A percentile compares a stretch with the other conserved stretches of the same genome.
phyloP scores from a whole-genome alignment of 2,113 vertebrate species.

The Romanogobio albipinnatus region DNA sequence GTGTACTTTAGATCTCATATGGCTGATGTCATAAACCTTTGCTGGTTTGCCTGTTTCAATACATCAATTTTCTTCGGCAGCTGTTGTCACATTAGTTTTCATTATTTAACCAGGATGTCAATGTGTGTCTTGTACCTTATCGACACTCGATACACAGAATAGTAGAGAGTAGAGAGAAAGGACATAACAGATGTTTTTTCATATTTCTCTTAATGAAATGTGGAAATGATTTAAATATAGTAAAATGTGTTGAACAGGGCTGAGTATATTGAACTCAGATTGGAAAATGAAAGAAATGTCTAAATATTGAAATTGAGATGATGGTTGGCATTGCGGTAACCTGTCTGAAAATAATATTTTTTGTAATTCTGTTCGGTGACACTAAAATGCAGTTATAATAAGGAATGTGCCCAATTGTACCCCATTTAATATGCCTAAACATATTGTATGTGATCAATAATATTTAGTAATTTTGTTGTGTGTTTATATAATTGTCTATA shows the following conservation, averaged over 20 bases:
- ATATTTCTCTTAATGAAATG: background rate
- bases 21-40: constrained; percentile 3
- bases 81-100: background rate
- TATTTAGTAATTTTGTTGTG: too few species aligned
- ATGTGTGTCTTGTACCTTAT: background rate
- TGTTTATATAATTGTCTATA: too few species aligned
- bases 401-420: background rate
- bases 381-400: too few species aligned
- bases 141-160: background rate
- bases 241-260: background rate
- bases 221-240: constrained; percentile 14
- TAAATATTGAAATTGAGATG: too few species aligned
- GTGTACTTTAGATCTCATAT: constrained; percentile 13
- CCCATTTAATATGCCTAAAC: background rate
- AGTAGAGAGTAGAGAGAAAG: background rate
- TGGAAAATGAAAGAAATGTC: background rate
- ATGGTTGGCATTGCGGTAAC: too few species aligned
- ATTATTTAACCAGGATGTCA: background rate
- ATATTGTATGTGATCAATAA: background rate
- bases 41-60: background rate
- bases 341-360: too few species aligned
- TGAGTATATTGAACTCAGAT: background rate
- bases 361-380: too few species aligned
- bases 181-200: background rate
- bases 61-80: background rate